phyloP scores from a whole-genome alignment of 92 coral and sea anemone genomes.

The Heliopora coerulea region DNA sequence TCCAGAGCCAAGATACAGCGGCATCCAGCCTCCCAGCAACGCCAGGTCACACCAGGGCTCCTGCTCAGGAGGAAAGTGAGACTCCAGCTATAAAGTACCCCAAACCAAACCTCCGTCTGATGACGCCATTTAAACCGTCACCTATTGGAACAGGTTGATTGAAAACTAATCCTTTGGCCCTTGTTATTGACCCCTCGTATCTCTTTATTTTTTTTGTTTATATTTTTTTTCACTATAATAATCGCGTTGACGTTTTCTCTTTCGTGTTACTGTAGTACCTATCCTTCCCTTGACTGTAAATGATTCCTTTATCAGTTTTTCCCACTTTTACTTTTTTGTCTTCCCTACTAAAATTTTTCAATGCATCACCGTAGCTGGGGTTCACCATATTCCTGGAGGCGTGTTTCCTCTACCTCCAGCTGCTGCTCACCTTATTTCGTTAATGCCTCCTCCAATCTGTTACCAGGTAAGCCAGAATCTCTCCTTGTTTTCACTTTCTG shows the following conservation, averaged over 20 bases:
- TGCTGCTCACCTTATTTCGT: conserved; percentile 91
- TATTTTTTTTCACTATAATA: too few relatives aligned
- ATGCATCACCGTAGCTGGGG: conserved; percentile 62
- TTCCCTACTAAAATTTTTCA: not conserved
- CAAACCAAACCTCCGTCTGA: conserved; percentile 76
- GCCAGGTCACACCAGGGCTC: conserved; percentile 49
- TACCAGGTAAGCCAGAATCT: conserved; percentile 69
- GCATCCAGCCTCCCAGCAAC: conserved; percentile 47
- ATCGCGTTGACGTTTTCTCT: too few relatives aligned
- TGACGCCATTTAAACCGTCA: conserved; percentile 97
- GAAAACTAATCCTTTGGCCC: too few relatives aligned
- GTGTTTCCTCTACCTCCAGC: conserved; percentile 97
- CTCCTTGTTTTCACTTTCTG: not conserved
- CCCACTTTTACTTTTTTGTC: not conserved
- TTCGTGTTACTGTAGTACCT: too few relatives aligned
- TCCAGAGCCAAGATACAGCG: conserved; percentile 53
- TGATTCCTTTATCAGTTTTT: not conserved
- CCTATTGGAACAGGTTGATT: conserved; percentile 51
- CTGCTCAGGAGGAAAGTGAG: conserved; percentile 62
- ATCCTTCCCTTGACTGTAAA: too few relatives aligned
- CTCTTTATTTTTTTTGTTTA: too few relatives aligned
- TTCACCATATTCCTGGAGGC: conserved; percentile 95
- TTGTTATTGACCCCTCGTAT: too few relatives aligned
- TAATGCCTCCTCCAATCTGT: conserved; percentile 91
- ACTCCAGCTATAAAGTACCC: conserved; percentile 52